A percentile compares a stretch with the other conserved stretches of the same genome.
Evolutionary conservation across 2,113 vertebrate species (phyloP).

Genomic region (western clawed frog (Xenopus tropicalis)): UCB_Xtro_10.0 CM004445.2:86302501-86303000

Average conservation of each 20-base stretch:
- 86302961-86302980: slow-evolving; percentile 90
- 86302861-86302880: slow-evolving; percentile 15
- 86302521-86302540: no score
- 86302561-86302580: no score
- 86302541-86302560: no score
- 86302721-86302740: no score
- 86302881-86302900: slow-evolving; percentile 50
- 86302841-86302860: slow-evolving; percentile 40
- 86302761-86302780: not conserved
- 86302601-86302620: no score
- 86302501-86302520: no score
- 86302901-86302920: slow-evolving; percentile 57
- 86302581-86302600: no score
- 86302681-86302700: no score
- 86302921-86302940: slow-evolving; percentile 93
- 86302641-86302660: no score
- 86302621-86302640: no score
- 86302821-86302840: not conserved
- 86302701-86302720: no score
- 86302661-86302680: no score
- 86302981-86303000: slow-evolving; percentile 80
- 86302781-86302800: not conserved
- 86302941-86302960: slow-evolving; percentile 74
- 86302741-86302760: not conserved
- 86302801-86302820: not conserved